Base-by-base conservation (phyloP, 2,113 vertebrate species). In the Stictonetta naevosa region DNA sequence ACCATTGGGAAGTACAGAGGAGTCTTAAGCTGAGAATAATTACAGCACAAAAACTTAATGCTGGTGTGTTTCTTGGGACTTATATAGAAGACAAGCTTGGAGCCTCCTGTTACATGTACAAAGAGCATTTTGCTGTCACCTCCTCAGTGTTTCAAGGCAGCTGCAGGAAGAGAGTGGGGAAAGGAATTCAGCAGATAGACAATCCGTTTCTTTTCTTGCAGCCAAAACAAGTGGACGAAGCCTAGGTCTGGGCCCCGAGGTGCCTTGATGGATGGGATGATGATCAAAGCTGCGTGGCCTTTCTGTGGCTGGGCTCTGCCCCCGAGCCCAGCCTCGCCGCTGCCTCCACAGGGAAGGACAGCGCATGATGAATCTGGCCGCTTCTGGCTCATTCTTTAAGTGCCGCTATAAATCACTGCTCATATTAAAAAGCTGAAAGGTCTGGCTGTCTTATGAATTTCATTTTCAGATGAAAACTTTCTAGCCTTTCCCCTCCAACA, bases 391-490 rank as follows among this genome's bases (percentile, higher is more conserved):
- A 10, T 55, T 86, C 67, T 63, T 77, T 87, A 94, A 95, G 88
- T 53, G 86, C 64, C 67, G n/a, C 4, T 1, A 95, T 91, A 97
- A 95, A 95, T 95, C 94, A 92, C 63, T n/a, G 26, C 23, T 85
- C 14, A 38, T 91, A 91, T 86, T 86, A 92, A 93, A 95, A 82
- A 86, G 38, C n/a, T 76, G 71, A 80, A 88, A 93, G 73, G 42
- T 63, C 71, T 96, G 88, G 63, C 36, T 92, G 86, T 83, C 1
- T 3, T 88, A 78, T 23, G 46, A 95, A 92, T 90, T 92, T 67
- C 44, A 81, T 78, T 91, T 79, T 62, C 53, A 83, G 85, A 44
- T 52, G 42, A 86, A 93, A 88, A 79, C 38, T 72, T 94, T 83
- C 55, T 59, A 68, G 56, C 50, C 64, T 86, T 96, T 69, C 42